Evolutionary conservation across 2,113 vertebrate species (phyloP), one percentile per base, ranked within the genome.

Genomic region (Lepus americanus): DNA sequence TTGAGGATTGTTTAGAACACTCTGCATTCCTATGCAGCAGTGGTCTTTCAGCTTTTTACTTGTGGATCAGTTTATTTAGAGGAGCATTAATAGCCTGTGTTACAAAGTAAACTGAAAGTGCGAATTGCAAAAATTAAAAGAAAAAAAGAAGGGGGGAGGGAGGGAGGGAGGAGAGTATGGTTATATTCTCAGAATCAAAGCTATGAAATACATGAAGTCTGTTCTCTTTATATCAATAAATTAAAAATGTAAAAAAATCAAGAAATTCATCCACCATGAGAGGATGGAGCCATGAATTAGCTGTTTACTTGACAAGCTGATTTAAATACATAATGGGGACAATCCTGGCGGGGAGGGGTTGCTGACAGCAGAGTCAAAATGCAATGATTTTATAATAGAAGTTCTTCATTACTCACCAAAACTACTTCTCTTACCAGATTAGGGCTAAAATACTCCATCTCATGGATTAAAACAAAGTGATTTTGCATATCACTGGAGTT

Each of bases 321-420:
- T 79, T 89, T 96, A 83, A 90, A 77, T 66, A 73, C 49, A 7
- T n/a, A 70, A 61, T 5, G n/a, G 33, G 74, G 67, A 69, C n/a
- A 76, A 67, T 77, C 6, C 17, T n/a, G 63, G 61, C 44, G 44
- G 44, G 44, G 70, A 86, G 63, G 33, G 9, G 76, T 82, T 94
- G 85, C 73, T 61, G 39, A 64, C n/a, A 25, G 4, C 25, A 69
- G 16, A 91, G 25, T 49, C 20, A 78, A 91, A 94, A 90, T 55
- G 79, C 0, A 31, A 31, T 64, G 22, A 76, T 83, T 70, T 82
- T 69, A 84, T 33, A n/a, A 33, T 78, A 83, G 73, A 49, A 39
- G 9, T 23, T 77, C 49, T 69, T 53, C 0, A 13, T 76, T 74
- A 87, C 36, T 73, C 59, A 39, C 59, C 59, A 86, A 78, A 88